A percentile compares a stretch with the other conserved stretches of the same genome.
Conservation (phyloP, 2,113 vertebrate genomes). For the Leptosomus discolor region DNA sequence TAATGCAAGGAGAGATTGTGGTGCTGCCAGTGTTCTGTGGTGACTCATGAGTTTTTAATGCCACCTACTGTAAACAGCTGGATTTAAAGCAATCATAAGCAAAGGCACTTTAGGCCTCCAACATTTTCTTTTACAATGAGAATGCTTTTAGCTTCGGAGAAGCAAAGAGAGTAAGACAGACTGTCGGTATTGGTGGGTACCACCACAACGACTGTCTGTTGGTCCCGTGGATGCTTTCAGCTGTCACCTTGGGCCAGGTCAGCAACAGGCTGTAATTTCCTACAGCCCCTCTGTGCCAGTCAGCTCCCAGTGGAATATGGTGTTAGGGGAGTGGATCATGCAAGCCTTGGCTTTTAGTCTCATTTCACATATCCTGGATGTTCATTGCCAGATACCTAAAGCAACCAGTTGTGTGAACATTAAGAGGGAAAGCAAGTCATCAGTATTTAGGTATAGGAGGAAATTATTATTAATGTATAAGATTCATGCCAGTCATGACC, state of each 20-base stretch:
- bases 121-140: not conserved
- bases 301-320: not conserved
- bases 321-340: fast-evolving
- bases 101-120: not conserved
- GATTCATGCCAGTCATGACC: not conserved
- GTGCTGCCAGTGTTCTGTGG: not conserved
- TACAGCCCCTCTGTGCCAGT: not conserved
- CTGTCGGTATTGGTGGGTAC: not conserved
- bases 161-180: not conserved
- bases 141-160: not conserved
- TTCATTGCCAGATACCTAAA: not conserved
- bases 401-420: not conserved
- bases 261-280: not conserved
- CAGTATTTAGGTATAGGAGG: not conserved
- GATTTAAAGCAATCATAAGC: not conserved
- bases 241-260: not conserved
- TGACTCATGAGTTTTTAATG: slow-evolving; percentile 5
- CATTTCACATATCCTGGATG: not conserved
- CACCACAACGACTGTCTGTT: not conserved
- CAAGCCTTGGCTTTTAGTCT: not conserved
- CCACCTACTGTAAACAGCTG: slow-evolving; percentile 23
- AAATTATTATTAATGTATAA: not conserved
- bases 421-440: not conserved
- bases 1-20: not conserved
- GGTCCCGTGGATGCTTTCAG: not conserved